These are phyloP conservation scores for Tychaedon coryphoeus DNA, from an alignment of 2,113 vertebrate genomes.

Conservation along the genomic window DNA sequence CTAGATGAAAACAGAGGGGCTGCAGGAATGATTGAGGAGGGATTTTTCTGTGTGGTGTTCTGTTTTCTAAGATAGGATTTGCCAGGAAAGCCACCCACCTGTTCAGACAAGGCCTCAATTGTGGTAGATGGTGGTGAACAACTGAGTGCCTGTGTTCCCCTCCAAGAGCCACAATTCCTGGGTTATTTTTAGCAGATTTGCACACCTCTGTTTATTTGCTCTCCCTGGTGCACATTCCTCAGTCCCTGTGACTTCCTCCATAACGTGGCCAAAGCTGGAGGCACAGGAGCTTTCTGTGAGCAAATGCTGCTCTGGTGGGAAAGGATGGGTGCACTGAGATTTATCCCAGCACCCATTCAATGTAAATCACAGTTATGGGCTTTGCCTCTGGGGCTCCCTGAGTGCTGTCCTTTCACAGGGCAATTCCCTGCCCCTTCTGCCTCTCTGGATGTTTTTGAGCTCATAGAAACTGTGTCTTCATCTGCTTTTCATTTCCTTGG, in stretches of 20 bases:
- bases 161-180: neutral
- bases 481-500: constrained; percentile 47
- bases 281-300: neutral
- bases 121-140: constrained; percentile 3
- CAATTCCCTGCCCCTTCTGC: neutral
- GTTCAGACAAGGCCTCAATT: constrained; percentile 60
- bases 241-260: neutral
- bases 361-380: neutral
- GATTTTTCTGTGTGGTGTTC: neutral
- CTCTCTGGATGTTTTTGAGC: neutral
- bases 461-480: neutral
- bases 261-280: neutral
- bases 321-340: neutral
- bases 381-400: neutral
- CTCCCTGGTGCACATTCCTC: constrained; percentile 48
- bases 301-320: fast-evolving
- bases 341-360: neutral
- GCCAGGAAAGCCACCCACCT: constrained; percentile 63
- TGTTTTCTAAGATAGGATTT: neutral
- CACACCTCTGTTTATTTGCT: constrained; percentile 63
- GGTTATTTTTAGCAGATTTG: constrained; percentile 62
- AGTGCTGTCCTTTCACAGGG: neutral
- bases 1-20: constrained; percentile 41
- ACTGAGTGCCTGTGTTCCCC: constrained; percentile 2
- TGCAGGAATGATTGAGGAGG: constrained; percentile 21